Evolutionary conservation across 64 coral and sea anemone genomes (phyloP), one percentile per base, ranked within the genome.

Genomic region (Exaiptasia diaphana): DNA sequence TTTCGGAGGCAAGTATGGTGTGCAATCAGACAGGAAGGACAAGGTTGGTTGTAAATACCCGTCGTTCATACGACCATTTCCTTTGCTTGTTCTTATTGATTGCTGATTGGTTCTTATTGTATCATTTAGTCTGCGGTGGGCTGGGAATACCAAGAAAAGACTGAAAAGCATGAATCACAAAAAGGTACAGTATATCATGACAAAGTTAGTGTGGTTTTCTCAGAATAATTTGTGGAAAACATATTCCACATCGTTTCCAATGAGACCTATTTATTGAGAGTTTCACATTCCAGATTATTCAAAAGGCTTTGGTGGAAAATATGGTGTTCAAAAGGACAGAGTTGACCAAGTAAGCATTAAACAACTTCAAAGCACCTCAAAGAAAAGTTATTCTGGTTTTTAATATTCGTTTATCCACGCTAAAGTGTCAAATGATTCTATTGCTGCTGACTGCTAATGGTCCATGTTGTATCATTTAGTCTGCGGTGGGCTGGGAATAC

Each of bases 241-340:
- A 58, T 62, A 62, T 26, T 62, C 4, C 10, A n/a, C 8, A 11
- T 10, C 58, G 58, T 62, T 31, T 62, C 20, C 15, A 46, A 7
- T 46, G 15, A 15, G 15, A 46, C 6, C 6, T 46, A 7, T 46
- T 15, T 46, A 46, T 46, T 8, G 15, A 46, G 43, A 15, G n/a
- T 74, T 72, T 72, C 41, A 21, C 64, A 25, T 38, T 2, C 2
- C 42, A 92, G 90, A 92, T 73, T 78, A 93, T 39, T 87, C 90
- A 4, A 87, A 81, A 42, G 90, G 90, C 24, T 93, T 93, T 80
- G 90, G 90, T 76, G 90, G 90, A 32, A 93, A 93, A 39, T 93
- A 75, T 82, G 90, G 90, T 64, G 83, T 93, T 0, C 83, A 93
- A 76, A 93, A 81, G 38, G 90, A 93, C 50, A 71, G 83, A 41